These are phyloP conservation scores for Paradisaea rubra DNA, from an alignment of 2,113 vertebrate genomes.

Conservation along the genomic window DNA sequence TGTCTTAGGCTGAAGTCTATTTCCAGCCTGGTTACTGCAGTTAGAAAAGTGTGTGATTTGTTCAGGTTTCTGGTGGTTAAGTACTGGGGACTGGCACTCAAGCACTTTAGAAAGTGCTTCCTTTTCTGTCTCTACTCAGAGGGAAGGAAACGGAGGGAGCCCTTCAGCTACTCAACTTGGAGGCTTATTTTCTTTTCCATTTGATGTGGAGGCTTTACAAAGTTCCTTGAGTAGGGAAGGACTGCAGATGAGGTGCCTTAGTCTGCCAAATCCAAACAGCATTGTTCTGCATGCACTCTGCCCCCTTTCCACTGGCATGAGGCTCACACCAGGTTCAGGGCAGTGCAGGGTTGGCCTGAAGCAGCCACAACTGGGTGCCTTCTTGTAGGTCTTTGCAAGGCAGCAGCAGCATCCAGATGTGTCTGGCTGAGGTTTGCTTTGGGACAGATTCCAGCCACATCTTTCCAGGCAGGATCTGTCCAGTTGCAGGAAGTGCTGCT, in stretches of 20 bases:
- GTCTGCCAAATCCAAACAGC: neutral
- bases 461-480: neutral
- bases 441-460: neutral
- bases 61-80: neutral
- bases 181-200: neutral
- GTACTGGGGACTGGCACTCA: neutral
- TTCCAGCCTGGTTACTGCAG: neutral
- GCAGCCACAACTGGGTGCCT: neutral
- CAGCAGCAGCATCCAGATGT: neutral
- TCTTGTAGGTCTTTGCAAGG: neutral
- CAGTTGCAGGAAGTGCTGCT: neutral
- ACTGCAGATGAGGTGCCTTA: neutral
- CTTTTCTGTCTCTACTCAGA: neutral
- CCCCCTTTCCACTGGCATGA: neutral
- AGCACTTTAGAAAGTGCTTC: neutral
- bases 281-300: neutral
- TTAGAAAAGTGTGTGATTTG: neutral
- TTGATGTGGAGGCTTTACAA: neutral
- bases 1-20: neutral
- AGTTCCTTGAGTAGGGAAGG: neutral
- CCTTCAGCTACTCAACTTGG: neutral
- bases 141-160: neutral
- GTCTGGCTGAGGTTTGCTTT: neutral
- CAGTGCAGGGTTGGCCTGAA: neutral
- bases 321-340: neutral